Evolutionary conservation across 2,888 invertebrate species (phyloP).

Genomic region (Zaprionus obscuricornis): DNA sequence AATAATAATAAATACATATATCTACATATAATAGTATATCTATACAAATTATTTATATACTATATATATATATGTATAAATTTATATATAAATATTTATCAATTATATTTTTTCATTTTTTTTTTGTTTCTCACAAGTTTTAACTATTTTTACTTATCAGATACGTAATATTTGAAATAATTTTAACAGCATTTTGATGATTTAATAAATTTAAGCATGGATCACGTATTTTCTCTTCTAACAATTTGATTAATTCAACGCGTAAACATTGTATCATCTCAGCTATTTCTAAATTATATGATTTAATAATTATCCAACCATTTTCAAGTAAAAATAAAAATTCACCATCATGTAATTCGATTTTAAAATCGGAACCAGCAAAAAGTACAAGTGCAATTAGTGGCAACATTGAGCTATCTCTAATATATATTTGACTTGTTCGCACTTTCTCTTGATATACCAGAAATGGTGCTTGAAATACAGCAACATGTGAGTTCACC

Average conservation of each 20-base stretch:
- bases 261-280: constrained; percentile 92
- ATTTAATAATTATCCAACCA: constrained; percentile 92
- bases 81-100: too few relatives aligned
- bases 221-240: constrained; percentile 93
- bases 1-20: too few relatives aligned
- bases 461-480: constrained; percentile 90
- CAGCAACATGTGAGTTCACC: constrained; percentile 87
- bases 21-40: too few relatives aligned
- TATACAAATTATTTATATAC: too few relatives aligned
- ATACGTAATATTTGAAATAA: constrained; percentile 90
- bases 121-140: too few relatives aligned
- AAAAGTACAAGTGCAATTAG: constrained; percentile 89
- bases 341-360: constrained; percentile 89
- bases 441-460: constrained; percentile 93
- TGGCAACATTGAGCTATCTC: constrained; percentile 92
- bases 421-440: constrained; percentile 90
- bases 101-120: too few relatives aligned
- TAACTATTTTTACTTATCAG: constrained; percentile 85
- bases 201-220: constrained; percentile 90
- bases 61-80: too few relatives aligned
- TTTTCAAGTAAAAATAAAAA: constrained; percentile 90
- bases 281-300: constrained; percentile 90
- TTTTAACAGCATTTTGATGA: constrained; percentile 89
- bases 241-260: constrained; percentile 88
- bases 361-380: constrained; percentile 88